Evolutionary conservation across 1,140 invertebrate genomes (phyloP), one percentile per base, ranked within the genome.

Genomic region (Agrilus planipennis): DNA sequence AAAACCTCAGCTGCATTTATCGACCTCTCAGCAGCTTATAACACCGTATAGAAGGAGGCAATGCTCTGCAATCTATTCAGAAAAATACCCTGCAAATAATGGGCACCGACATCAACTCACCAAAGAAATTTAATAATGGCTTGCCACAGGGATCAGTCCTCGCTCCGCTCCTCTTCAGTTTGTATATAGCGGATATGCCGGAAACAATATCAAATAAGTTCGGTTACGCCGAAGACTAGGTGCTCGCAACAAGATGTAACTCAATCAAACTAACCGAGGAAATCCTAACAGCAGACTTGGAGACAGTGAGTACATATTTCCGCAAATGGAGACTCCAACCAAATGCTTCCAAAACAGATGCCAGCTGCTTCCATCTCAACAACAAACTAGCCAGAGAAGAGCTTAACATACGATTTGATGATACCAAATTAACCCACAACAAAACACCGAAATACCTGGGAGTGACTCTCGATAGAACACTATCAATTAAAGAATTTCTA

Each of bases 41-140:
- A 47, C 42, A 47, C 45, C 15, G 42, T 47, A 6, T 47, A 29
- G 42, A 47, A 25, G 37, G 45, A 37, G 37, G 29, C 19, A 9
- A 34, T 34, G 15, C 15, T 34, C 4, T 7, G 3, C 14, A 34
- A 34, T 11, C 16, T 7, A 34, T 5, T 17, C 3, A 17, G 10
- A 11, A 14, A 34, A 34, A 34, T 18, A n/a, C 6, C 4, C 28
- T 29, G 16, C 16, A 17, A 3, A 3, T 16, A 4, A 4, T 4
- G 7, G 6, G 4, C 32, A 34, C 15, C n/a, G 19, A 17, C 16
- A 3, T 5, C 4, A 34, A 20, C 3, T 17, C 20, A 34, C 32
- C n/a, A n/a, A n/a, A n/a, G n/a, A n/a, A n/a, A n/a, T n/a, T 34
- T 5, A 34, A 39, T 16, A 39, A 39, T 12, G 25, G 37, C 4